These are phyloP conservation scores for Leptoclinus maculatus DNA, from an alignment of 2,797 vertebrate genomes.

Conservation along the genomic window DNA sequence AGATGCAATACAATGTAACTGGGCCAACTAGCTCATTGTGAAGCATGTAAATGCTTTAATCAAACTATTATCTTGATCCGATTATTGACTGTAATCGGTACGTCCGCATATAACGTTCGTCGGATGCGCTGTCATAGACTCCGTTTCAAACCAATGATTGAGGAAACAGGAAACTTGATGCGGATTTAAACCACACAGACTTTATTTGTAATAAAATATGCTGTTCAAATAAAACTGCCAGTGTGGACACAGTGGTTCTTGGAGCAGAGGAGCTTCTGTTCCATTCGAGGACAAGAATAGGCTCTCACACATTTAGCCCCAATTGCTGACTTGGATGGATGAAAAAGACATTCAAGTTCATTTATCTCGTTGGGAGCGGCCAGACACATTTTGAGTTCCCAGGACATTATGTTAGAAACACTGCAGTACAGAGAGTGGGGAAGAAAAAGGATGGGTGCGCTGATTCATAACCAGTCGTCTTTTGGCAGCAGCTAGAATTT, in stretches of 20 bases:
- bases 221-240: slow-evolving; percentile 17
- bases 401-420: slow-evolving; percentile 42
- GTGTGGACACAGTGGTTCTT: neutral
- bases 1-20: neutral
- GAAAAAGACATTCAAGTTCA: slow-evolving; percentile 45
- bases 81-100: neutral
- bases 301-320: slow-evolving; percentile 32
- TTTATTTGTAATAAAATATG: neutral
- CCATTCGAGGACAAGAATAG: neutral
- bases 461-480: slow-evolving; percentile 48
- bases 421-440: slow-evolving; percentile 16
- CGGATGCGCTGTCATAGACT: neutral
- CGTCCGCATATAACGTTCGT: neutral
- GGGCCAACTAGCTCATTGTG: neutral
- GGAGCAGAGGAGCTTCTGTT: slow-evolving; percentile 22
- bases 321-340: slow-evolving; percentile 29
- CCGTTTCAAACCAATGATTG: neutral
- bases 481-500: slow-evolving; percentile 37
- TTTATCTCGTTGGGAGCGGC: slow-evolving; percentile 39
- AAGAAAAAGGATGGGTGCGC: slow-evolving; percentile 23
- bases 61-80: neutral
- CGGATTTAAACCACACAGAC: neutral
- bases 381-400: slow-evolving; percentile 24
- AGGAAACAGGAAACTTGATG: neutral
- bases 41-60: neutral